Evolutionary conservation across 2,113 vertebrate genomes (phyloP), one percentile per base, ranked within the genome.

Genomic region (Scopus umbretta): DNA sequence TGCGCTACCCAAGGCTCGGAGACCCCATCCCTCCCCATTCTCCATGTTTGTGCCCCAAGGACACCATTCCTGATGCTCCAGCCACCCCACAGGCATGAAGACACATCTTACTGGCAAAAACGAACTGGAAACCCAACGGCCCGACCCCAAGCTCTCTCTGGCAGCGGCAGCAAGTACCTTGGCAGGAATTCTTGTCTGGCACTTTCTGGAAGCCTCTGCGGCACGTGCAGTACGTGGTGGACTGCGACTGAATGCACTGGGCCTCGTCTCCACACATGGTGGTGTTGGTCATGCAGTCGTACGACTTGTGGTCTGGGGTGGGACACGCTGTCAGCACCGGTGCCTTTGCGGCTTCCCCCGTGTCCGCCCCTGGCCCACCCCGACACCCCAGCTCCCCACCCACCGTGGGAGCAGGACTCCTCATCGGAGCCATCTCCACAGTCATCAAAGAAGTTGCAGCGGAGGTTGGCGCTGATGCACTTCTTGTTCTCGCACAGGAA

Each of bases 401-500:
- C 96, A 98, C 98, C 98, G 2, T 98, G 98, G 97, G 98, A 99
- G 95, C 98, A 98, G 93, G 96, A 98, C 73, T 99, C 97, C 72
- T 99, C 99, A 0, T 99, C 99, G 0, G 99, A 99, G n/a, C 99
- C 99, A 13, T 99, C 99, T 16, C 99, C 99, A 0, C 99, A 99
- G 98, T 99, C 99, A 1, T 99, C 99, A 2, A 99, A 99, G 97
- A 99, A 98, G 98, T 99, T 99, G 95, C 99, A 99, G 82, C 98
- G 98, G 92, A 99, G 98, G 12, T 96, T 98, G 96, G 98, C 98
- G 6, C 98, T 98, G 79, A 99, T 98, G 97, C 99, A 99, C 92
- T 97, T 98, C 94, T 98, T 97, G 76, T 98, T 99, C 53, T 94
- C 90, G 43, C 99, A 99, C 68, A 98, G 96, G 97, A 99, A 99